Conservation (phyloP, 2,113 vertebrate genomes). For the Nycticryphes semicollaris region DNA sequence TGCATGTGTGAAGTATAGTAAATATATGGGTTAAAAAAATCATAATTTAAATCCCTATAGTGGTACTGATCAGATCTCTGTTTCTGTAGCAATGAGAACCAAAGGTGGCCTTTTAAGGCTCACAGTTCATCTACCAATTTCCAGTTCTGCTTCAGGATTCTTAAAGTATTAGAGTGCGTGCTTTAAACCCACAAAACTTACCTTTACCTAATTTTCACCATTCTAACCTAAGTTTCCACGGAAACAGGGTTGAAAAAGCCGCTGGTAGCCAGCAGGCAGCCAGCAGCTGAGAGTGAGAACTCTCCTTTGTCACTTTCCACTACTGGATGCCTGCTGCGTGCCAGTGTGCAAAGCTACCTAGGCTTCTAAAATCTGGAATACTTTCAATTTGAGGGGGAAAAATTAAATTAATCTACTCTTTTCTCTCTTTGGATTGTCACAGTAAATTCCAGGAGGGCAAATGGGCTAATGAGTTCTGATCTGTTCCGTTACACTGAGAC, state of each 20-base stretch:
- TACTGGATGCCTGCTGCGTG: constrained; percentile 70
- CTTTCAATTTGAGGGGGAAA: constrained; percentile 54
- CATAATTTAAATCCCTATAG: constrained; percentile 26
- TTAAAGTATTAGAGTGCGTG: constrained; percentile 64
- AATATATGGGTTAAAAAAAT: constrained; percentile 22
- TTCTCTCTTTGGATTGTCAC: constrained; percentile 55
- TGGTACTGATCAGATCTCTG: constrained; percentile 53
- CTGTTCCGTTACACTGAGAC: constrained; percentile 15
- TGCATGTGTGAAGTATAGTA: background rate
- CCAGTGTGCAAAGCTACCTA: constrained; percentile 70
- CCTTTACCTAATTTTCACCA: constrained; percentile 75
- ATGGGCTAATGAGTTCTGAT: constrained; percentile 41
- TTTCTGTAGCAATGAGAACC: constrained; percentile 63
- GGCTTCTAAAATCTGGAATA: constrained; percentile 61
- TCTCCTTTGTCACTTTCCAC: constrained; percentile 74
- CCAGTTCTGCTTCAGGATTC: constrained; percentile 58
- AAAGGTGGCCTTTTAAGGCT: constrained; percentile 62
- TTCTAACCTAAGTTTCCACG: constrained; percentile 75
- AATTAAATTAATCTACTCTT: constrained; percentile 68
- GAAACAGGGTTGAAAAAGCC: constrained; percentile 71
- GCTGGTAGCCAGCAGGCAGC: constrained; percentile 72
- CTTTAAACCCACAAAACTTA: constrained; percentile 71
- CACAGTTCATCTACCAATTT: constrained; percentile 56
- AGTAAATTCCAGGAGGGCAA: constrained; percentile 66
- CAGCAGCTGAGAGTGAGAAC: constrained; percentile 73